A percentile compares a stretch with the other conserved stretches of the same genome.
phyloP scores from a whole-genome alignment of 2,113 vertebrate species.

The Rousettus leschenaultii region DNA sequence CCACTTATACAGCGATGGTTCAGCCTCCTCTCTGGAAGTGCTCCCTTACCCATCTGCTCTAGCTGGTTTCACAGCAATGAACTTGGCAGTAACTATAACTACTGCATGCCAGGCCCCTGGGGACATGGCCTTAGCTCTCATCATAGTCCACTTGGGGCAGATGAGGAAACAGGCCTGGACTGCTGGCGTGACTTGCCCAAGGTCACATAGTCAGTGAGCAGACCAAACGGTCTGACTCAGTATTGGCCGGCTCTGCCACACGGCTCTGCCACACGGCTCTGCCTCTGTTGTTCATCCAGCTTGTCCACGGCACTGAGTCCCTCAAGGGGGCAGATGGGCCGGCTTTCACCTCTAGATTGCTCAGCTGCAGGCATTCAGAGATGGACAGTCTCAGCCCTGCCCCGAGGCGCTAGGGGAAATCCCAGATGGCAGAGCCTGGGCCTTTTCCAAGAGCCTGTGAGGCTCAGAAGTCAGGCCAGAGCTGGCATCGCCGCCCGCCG shows the following conservation, averaged over 20 bases:
- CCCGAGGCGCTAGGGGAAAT: not conserved
- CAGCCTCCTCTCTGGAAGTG: not conserved
- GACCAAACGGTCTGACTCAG: not conserved
- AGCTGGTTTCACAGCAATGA: not conserved
- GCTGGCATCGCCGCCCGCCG: not conserved
- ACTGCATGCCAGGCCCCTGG: not conserved
- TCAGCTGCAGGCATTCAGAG: not conserved
- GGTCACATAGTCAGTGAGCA: not conserved
- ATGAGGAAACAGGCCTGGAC: not conserved
- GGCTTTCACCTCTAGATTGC: not conserved
- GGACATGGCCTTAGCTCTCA: not conserved
- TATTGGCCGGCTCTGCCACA: rapidly evolving
- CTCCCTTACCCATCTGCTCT: not conserved
- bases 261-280: rapidly evolving
- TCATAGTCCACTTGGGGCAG: not conserved
- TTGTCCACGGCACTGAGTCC: not conserved
- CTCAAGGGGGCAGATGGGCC: not conserved
- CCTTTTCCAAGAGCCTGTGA: not conserved
- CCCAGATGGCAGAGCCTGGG: constrained; percentile 56
- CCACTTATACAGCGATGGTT: not conserved
- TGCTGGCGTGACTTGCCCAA: not conserved
- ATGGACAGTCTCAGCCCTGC: not conserved
- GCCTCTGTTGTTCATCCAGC: rapidly evolving
- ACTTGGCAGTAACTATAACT: not conserved
- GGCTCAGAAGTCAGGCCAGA: constrained; percentile 49